Evolutionary conservation across 2,113 vertebrate species (phyloP).

Genomic region (Mellivora capensis): DNA sequence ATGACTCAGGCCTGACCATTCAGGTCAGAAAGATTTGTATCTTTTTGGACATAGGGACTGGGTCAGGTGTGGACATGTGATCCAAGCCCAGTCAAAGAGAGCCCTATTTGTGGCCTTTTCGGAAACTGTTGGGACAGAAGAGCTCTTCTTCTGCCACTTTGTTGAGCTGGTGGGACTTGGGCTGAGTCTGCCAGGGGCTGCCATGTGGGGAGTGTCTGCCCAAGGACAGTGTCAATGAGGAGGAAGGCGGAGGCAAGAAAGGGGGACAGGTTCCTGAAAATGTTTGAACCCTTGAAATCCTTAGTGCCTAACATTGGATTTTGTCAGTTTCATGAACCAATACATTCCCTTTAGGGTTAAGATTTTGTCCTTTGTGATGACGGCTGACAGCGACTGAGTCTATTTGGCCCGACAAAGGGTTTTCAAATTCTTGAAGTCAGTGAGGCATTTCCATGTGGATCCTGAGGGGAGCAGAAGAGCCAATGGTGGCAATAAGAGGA

Average conservation of each 20-base stretch:
- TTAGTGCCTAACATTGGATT: not conserved
- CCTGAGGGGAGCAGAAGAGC: not conserved
- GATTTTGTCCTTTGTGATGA: not conserved
- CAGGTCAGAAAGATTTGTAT: not conserved
- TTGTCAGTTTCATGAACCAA: not conserved
- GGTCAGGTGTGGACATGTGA: not conserved
- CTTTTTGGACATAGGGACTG: not conserved
- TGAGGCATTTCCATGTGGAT: not conserved
- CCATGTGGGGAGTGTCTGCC: rapidly evolving
- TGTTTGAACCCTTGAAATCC: not conserved
- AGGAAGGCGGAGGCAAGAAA: not conserved
- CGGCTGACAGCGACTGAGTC: not conserved
- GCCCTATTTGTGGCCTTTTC: not conserved
- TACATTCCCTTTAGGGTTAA: not conserved
- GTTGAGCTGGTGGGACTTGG: not conserved
- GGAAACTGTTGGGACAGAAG: not conserved
- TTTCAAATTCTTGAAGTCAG: not conserved
- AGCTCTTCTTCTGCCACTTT: not conserved
- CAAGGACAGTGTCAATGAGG: too few relatives aligned
- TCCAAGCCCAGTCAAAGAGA: not conserved
- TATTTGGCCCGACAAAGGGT: not conserved
- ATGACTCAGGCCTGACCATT: not conserved
- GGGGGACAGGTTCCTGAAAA: not conserved
- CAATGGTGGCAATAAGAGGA: not conserved
- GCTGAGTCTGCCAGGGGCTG: not conserved